These are phyloP conservation scores for Galeopterus variegatus DNA, from an alignment of 2,113 vertebrate species.

Conservation along the genomic window DNA sequence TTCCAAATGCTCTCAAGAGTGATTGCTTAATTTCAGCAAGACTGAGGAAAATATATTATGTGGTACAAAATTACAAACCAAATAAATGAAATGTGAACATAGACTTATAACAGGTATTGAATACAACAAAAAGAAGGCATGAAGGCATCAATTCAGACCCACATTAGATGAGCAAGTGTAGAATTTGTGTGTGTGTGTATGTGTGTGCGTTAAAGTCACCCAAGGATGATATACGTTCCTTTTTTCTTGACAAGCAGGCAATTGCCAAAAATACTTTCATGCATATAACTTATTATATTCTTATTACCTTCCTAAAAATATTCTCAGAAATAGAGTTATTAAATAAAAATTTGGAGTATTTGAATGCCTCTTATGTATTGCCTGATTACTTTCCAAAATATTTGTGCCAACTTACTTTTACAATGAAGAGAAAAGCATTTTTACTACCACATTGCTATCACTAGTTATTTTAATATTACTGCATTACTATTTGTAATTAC, in stretches of 20 bases:
- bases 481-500: no score
- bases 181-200: not conserved
- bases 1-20: conserved; percentile 68
- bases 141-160: not conserved
- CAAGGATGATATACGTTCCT: not conserved
- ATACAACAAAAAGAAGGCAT: conserved; percentile 17
- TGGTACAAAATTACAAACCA: conserved; percentile 64
- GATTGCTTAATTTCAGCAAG: conserved; percentile 64
- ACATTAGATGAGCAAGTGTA: not conserved
- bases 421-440: conserved; percentile 25
- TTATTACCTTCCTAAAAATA: not conserved
- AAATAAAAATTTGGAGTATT: not conserved
- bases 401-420: not conserved
- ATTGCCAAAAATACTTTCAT: not conserved
- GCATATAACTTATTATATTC: not conserved
- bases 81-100: conserved; percentile 65
- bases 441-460: not conserved
- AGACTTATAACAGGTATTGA: conserved; percentile 19
- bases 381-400: not conserved
- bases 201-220: not conserved
- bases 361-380: not conserved
- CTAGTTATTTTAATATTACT: conserved; percentile 22
- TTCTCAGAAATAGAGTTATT: not conserved
- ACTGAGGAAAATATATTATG: conserved; percentile 71
- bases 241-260: not conserved